phyloP scores from a whole-genome alignment of 2,888 invertebrate genomes.

The Linnaemya vulpina region DNA sequence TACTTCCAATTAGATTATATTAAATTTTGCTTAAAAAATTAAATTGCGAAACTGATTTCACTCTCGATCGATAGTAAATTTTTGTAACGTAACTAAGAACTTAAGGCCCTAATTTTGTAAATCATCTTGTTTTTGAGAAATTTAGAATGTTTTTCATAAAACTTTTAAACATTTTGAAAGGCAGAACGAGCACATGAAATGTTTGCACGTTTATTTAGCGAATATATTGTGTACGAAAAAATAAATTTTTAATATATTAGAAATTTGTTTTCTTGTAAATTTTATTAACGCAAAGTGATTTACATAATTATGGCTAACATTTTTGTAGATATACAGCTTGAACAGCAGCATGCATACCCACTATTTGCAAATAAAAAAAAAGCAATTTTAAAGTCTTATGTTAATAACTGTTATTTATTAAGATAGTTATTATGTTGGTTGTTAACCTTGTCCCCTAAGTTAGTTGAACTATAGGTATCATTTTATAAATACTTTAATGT shows the following conservation, averaged over 20 bases:
- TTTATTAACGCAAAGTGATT: too few relatives aligned
- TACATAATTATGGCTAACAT: background rate
- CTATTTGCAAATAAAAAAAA: background rate
- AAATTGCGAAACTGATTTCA: background rate
- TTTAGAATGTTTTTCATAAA: too few relatives aligned
- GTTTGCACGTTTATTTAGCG: too few relatives aligned
- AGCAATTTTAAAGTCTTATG: background rate
- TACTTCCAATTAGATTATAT: background rate
- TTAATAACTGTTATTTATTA: background rate
- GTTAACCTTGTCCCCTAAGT: constrained; percentile 44
- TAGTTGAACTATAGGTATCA: constrained; percentile 42
- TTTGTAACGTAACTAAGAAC: background rate
- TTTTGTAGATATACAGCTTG: background rate
- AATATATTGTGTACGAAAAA: too few relatives aligned
- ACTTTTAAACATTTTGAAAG: too few relatives aligned
- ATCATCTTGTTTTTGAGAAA: too few relatives aligned
- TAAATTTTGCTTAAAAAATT: background rate
- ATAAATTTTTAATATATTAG: too few relatives aligned
- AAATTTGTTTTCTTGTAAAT: too few relatives aligned
- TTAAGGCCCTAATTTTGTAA: too few relatives aligned
- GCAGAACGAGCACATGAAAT: too few relatives aligned
- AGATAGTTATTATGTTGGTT: constrained; percentile 43
- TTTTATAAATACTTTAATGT: constrained; percentile 34
- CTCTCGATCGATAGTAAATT: background rate
- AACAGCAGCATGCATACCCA: background rate